Base-by-base conservation (phyloP, 1,140 invertebrate genomes). In the Brachionus paranguensis region DNA sequence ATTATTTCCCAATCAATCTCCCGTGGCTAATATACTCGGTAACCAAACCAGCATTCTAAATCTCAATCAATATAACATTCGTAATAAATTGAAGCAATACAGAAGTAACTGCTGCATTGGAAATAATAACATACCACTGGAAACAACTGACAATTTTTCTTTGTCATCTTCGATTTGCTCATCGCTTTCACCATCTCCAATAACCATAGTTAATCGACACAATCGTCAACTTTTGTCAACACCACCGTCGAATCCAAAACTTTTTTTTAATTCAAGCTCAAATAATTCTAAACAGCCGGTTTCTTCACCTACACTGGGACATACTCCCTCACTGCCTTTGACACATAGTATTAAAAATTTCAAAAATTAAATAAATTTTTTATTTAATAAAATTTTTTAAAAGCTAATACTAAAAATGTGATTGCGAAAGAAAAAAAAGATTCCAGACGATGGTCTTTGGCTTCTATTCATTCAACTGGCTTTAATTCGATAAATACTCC, bases 101-200 rank as follows among this genome's bases (percentile, higher is more conserved):
- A 76, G 45, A 76, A 76, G 72, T 72, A 72, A 43, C 33, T 72
- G 68, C n/a, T 76, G 43, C 47, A 47, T 76, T 29, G 33, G 17
- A 47, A 74, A 74, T 20, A 74, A 74, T 43, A 74, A 41, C 20
- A 50, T 37, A 70, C 11, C 12, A 24, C 3, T 70, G 3, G 60
- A 70, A 70, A 33, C 27, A 33, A 24, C 20, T 37, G 37, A 45
- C 4, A 76, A 76, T 76, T 50, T 50, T 50, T 76, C 72, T 29
- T 20, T 76, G n/a, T 76, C 72, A 24, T 76, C 72, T 27, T 76
- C 72, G 43, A 76, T 76, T 37, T 76, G 72, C 8, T 76, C 72
- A 14, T 76, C 72, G 5, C 43, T 76, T 10, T 76, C 72, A 29
- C 72, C 72, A 50, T 76, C 72, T 14, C 72, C 72, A 11, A 50